Percentiles rank a stretch among this genome's conserved stretches.
These are phyloP conservation scores for Embidobia sp. DNA, from an alignment of 2,888 invertebrate genomes.

Conservation along the genomic window DNA sequence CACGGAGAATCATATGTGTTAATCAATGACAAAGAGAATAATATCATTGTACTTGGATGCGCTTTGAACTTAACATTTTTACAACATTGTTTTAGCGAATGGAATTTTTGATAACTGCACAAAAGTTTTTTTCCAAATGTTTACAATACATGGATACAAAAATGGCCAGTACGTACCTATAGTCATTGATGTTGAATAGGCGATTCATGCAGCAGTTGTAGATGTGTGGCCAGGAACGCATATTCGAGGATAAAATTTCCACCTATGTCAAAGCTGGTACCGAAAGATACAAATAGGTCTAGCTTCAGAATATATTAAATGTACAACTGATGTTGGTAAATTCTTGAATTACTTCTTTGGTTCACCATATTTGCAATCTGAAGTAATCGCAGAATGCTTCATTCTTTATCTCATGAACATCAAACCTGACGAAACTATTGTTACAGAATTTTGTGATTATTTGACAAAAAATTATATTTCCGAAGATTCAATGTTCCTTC, in stretches of 20 bases:
- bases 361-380: background rate
- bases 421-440: background rate
- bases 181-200: background rate
- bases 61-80: background rate
- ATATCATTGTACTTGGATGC: background rate
- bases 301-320: background rate
- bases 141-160: background rate
- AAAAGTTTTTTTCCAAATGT: background rate
- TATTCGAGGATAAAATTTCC: background rate
- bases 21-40: background rate
- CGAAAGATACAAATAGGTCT: conserved; percentile 1
- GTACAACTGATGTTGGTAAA: background rate
- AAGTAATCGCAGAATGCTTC: background rate
- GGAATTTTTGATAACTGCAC: background rate
- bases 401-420: background rate
- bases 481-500: background rate
- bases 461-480: background rate
- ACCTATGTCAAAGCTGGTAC: conserved; percentile 1
- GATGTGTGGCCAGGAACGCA: background rate
- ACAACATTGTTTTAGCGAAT: background rate
- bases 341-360: background rate
- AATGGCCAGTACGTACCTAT: background rate
- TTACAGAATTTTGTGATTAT: conserved; percentile 2
- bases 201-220: conserved; percentile 13
- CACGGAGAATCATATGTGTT: background rate